These are phyloP conservation scores for Ptyas mucosa DNA, from an alignment of 2,113 vertebrate species.

Conservation along the genomic window DNA sequence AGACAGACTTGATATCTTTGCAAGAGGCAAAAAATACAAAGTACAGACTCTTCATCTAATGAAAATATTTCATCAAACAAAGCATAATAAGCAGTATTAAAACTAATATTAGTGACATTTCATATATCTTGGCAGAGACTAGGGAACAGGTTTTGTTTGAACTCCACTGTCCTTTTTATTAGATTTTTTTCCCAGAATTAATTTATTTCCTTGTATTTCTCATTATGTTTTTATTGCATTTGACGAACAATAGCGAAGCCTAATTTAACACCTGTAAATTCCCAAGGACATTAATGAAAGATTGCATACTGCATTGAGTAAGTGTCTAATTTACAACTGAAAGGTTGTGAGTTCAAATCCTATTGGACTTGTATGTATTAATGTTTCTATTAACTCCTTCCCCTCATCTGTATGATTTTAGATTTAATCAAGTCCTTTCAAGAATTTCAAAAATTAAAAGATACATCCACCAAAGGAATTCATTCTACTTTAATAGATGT, in stretches of 20 bases:
- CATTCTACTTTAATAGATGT: constrained; percentile 4
- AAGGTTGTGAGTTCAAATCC: constrained; percentile 62
- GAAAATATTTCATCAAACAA: constrained; percentile 56
- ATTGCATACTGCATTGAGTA: constrained; percentile 53
- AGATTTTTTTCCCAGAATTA: constrained; percentile 59
- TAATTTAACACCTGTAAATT: constrained; percentile 70
- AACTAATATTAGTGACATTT: constrained; percentile 59
- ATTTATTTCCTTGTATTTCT: constrained; percentile 68
- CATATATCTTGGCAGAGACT: constrained; percentile 57
- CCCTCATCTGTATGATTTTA: constrained; percentile 43
- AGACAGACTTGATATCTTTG: not conserved
- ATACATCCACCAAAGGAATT: constrained; percentile 1
- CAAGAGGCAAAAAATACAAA: constrained; percentile 15
- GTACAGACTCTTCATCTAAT: constrained; percentile 30
- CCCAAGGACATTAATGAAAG: constrained; percentile 62
- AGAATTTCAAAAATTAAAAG: constrained; percentile 32
- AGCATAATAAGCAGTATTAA: constrained; percentile 47
- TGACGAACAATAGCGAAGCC: constrained; percentile 45
- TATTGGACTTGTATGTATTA: constrained; percentile 61
- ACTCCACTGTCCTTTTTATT: constrained; percentile 59
- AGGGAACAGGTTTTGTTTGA: constrained; percentile 59
- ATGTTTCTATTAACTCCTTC: constrained; percentile 62
- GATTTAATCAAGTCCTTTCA: constrained; percentile 40
- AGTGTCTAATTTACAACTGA: constrained; percentile 63
- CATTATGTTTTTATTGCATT: constrained; percentile 71